Evolutionary conservation across 2,797 vertebrate genomes (phyloP).

Genomic region (Eremophila alpestris): DNA sequence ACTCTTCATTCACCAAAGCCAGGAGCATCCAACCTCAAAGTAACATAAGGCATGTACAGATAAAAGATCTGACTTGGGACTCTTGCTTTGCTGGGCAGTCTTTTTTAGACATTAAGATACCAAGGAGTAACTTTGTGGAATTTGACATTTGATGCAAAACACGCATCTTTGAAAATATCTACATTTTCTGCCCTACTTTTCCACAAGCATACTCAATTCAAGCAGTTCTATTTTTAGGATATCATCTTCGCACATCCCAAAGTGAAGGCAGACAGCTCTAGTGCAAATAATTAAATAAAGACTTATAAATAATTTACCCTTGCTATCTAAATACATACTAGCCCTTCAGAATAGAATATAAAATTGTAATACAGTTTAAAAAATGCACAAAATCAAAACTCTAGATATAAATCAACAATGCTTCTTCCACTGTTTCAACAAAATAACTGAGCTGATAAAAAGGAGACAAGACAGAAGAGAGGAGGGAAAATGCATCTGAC

Average conservation of each 20-base stretch:
- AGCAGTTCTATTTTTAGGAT: neutral
- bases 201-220: neutral
- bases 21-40: neutral
- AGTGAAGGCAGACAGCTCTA: neutral
- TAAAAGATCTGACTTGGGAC: neutral
- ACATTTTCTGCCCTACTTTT: neutral
- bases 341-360: neutral
- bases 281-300: neutral
- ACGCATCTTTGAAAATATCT: neutral
- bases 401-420: neutral
- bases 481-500: neutral
- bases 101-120: neutral
- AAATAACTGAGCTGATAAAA: neutral
- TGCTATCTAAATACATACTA: neutral
- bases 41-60: neutral
- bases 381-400: neutral
- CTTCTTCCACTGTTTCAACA: neutral
- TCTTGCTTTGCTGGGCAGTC: neutral
- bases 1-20: neutral
- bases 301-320: neutral
- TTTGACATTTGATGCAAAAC: neutral
- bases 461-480: neutral
- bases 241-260: neutral
- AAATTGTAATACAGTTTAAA: neutral
- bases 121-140: neutral